Conservation (phyloP, 2,888 invertebrate species). For the Polyploca ridens region DNA sequence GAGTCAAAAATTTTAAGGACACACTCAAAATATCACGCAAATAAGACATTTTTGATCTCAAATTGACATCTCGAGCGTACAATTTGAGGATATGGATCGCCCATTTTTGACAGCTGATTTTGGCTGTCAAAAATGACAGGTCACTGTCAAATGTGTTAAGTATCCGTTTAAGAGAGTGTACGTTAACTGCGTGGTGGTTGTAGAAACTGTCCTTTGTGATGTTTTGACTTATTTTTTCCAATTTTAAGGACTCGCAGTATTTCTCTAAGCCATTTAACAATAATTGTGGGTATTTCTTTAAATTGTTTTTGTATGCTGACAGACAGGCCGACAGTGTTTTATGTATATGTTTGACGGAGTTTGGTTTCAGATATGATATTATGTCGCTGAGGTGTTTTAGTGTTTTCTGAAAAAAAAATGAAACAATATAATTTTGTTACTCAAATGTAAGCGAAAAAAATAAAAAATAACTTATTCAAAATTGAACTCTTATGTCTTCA, state of each 20-base stretch:
- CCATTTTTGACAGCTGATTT: constrained; percentile 1
- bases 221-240: constrained; percentile 37
- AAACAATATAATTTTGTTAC: background rate
- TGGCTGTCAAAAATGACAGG: constrained; percentile 12
- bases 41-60: constrained; percentile 30
- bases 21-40: constrained; percentile 45
- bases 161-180: constrained; percentile 37
- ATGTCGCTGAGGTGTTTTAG: constrained; percentile 35
- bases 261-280: constrained; percentile 22
- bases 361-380: constrained; percentile 36
- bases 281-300: constrained; percentile 16
- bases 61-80: constrained; percentile 18
- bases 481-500: too few species aligned
- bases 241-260: constrained; percentile 33
- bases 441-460: too few species aligned
- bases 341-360: constrained; percentile 27
- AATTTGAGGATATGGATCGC: background rate
- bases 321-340: constrained; percentile 34
- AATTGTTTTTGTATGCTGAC: constrained; percentile 25
- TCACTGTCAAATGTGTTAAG: constrained; percentile 27
- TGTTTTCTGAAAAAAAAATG: constrained; percentile 47
- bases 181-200: constrained; percentile 22
- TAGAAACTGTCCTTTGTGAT: constrained; percentile 37
- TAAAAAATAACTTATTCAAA: too few species aligned
- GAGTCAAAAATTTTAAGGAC: constrained; percentile 36